Base-by-base conservation (phyloP, 2,888 invertebrate genomes). In the Notodonta ziczac region DNA sequence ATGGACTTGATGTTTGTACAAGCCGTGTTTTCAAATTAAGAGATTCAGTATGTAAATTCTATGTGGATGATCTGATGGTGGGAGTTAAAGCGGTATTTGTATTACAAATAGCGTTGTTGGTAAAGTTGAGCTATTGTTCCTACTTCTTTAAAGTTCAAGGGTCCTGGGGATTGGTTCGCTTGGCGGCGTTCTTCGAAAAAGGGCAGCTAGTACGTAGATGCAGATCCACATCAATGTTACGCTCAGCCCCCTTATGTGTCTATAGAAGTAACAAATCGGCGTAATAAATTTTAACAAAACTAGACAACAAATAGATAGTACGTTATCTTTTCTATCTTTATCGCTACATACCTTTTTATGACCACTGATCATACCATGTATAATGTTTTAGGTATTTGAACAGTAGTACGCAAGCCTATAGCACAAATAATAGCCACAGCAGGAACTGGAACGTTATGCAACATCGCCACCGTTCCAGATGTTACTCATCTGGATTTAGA, bases 391-490 rank as follows among this genome's bases (percentile, higher is more conserved):
- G 70, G 63, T 32, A 32, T 32, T 52, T 12, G 4, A 52, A 12
- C 6, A 32, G 63, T 67, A 63, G 54, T 59, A 63, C 63, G 69
- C 68, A 68, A 71, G 72, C 67, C 72, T 68, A 75, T 71, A 71
- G 77, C 81, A 73, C 73, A 77, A 82, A 78, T 82, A 78, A 73
- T 72, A 70, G 67, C 66, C 57, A 59, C 59, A 61, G 63, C 77
- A 69, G 73, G 65, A 70, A 73, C 65, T 67, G 58, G 66, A 56
- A 64, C 66, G 70, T 83, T 83, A 77, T 74, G 80, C 71, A 82
- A 79, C 52, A 52, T 53, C 65, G 58, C 62, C 67, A 57, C 57
- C 63, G 64, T 70, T 71, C 79, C 81, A 81, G 81, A 82, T 81
- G 79, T 72, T 70, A 69, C 63, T 73, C 69, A 73, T 78, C 77